Conservation (phyloP, 2,888 invertebrate genomes). For the Caenorhabditis sp. region DNA sequence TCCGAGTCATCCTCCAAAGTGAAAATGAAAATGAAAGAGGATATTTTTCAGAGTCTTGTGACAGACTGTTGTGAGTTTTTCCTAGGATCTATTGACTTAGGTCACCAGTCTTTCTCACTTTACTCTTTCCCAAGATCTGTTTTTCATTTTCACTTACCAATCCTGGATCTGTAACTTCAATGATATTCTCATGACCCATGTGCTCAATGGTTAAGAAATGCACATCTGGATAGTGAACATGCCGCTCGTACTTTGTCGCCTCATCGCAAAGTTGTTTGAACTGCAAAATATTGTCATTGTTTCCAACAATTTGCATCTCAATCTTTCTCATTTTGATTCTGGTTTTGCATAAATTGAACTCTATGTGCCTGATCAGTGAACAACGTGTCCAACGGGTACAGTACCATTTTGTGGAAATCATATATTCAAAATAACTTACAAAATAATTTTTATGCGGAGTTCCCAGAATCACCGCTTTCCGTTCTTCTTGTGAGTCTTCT, state of each 20-base stretch:
- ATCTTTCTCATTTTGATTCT: no score
- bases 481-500: conserved; percentile 50
- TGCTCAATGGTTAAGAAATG: conserved; percentile 65
- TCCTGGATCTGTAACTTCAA: conserved; percentile 71
- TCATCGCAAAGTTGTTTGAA: conserved; percentile 71
- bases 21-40: neutral
- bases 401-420: no score
- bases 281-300: conserved; percentile 30
- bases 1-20: no score
- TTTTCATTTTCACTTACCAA: no score
- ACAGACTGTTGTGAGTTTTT: no score
- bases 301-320: neutral
- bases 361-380: conserved; percentile 30
- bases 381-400: no score
- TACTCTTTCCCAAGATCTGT: no score
- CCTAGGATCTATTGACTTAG: no score
- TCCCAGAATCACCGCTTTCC: conserved; percentile 55
- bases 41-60: no score
- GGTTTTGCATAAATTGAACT: conserved; percentile 54
- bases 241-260: conserved; percentile 64
- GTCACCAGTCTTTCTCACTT: no score
- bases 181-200: conserved; percentile 49
- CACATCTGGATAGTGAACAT: conserved; percentile 70
- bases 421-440: no score
- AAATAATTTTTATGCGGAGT: conserved; percentile 40